These are phyloP conservation scores for Cettia cetti DNA, from an alignment of 2,113 vertebrate species.

Conservation along the genomic window DNA sequence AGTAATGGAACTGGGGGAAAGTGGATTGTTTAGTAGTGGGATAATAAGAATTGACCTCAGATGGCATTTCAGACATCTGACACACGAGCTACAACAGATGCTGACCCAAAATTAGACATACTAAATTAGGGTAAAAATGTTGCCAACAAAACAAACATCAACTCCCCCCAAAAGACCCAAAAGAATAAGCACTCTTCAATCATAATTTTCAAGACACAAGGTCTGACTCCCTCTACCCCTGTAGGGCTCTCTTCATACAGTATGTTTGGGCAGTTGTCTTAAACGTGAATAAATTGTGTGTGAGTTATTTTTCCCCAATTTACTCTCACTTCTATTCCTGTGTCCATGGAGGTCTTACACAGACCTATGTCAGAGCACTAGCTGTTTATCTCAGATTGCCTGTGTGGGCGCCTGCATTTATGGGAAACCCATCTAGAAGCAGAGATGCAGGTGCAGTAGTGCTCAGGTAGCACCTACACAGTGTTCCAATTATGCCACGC, in stretches of 20 bases:
- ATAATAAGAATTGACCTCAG: not conserved
- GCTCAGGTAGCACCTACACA: not conserved
- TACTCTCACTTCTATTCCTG: not conserved
- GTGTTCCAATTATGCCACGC: not conserved
- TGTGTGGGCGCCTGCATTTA: not conserved
- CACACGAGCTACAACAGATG: not conserved
- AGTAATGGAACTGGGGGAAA: not conserved
- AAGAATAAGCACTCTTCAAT: not conserved
- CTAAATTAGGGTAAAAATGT: not conserved
- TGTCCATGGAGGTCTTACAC: not conserved
- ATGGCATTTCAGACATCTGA: not conserved
- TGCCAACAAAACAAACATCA: not conserved
- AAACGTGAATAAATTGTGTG: not conserved
- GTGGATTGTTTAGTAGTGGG: not conserved
- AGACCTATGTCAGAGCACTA: not conserved
- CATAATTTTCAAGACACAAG: not conserved
- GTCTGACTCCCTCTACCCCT: not conserved
- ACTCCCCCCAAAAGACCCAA: not conserved
- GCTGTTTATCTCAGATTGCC: not conserved
- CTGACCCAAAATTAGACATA: not conserved
- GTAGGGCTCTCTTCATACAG: not conserved
- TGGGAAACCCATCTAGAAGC: not conserved
- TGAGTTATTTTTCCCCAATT: not conserved
- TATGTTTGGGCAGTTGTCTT: not conserved
- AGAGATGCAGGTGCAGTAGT: fast-evolving